phyloP scores from a whole-genome alignment of 2,888 invertebrate species.

The Lamproptera curius region DNA sequence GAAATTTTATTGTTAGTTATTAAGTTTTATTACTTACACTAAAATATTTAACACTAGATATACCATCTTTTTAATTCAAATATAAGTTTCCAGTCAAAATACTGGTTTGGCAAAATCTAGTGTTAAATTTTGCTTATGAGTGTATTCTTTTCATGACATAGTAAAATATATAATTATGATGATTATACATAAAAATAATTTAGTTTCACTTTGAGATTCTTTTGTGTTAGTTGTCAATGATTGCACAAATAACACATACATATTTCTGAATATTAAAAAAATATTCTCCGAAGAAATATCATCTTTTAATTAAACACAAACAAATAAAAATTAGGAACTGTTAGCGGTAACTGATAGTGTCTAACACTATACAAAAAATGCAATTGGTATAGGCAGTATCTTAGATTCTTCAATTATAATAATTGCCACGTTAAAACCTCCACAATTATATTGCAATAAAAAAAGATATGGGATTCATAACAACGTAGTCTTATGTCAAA shows the following conservation, averaged over 20 bases:
- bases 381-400: slow-evolving; percentile 16
- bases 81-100: too few relatives aligned
- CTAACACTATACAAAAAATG: slow-evolving; percentile 15
- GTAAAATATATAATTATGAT: background rate
- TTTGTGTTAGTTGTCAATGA: background rate
- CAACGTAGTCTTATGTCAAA: background rate
- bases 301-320: slow-evolving; percentile 17
- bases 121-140: too few relatives aligned
- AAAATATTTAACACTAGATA: too few relatives aligned
- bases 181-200: background rate
- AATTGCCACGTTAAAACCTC: too few relatives aligned
- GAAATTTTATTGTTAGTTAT: too few relatives aligned
- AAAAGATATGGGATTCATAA: background rate
- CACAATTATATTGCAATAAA: background rate
- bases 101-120: too few relatives aligned
- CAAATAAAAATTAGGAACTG: slow-evolving; percentile 29
- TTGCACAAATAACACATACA: slow-evolving; percentile 1
- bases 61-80: too few relatives aligned
- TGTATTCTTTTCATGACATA: background rate
- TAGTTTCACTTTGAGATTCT: slow-evolving; percentile 11
- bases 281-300: slow-evolving; percentile 7
- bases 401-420: background rate
- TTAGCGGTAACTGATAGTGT: slow-evolving; percentile 23
- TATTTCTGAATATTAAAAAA: background rate
- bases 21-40: too few relatives aligned